Evolutionary conservation across 2,888 invertebrate genomes (phyloP), one percentile per base, ranked within the genome.

Genomic region (Phyllotreta cruciferae): DNA sequence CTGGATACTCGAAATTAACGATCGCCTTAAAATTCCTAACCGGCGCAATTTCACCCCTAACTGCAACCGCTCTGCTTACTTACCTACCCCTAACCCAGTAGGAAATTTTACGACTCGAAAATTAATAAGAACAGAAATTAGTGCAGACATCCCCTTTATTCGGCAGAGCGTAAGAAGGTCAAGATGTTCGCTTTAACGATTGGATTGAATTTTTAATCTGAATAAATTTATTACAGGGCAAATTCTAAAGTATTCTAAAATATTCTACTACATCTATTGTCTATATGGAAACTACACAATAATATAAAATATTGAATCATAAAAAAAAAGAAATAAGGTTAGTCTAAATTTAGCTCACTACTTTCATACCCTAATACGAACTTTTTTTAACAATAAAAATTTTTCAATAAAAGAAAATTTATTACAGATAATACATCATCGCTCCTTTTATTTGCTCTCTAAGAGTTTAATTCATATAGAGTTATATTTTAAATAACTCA

Each of bases 1-100:
- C 24, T 24, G 24, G 24, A 24, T 24, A 24, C 24, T 24, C 24
- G 24, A 24, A 24, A 24, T 24, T 24, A 24, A 24, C 24, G 24
- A 24, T 24, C 24, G 24, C 24, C 8, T 34, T n/a, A 36, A 35
- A 49, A 47, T 57, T 39, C 38, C 49, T 58, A 58, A 14, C 41
- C 35, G 8, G 35, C 35, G 41, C 58, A 36, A 38, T 10, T 58
- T 58, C 35, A 49, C 34, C 58, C 58, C 58, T 58, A 38, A 10
- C 50, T 14, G 11, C 36, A 50, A 50, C 41, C 35, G 57, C 49
- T 24, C 13, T 47, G 42, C 47, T 57, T 57, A 49, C 49, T 38
- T 47, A 56, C 47, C 49, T 57, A 49, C 49, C 57, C 57, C 57
- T 57, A 57, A 56, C 56, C 47, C 56, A 56, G 56, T 24, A 47